Evolutionary conservation across 2,797 vertebrate genomes (phyloP).

Genomic region (Spinus olivaceus): DNA sequence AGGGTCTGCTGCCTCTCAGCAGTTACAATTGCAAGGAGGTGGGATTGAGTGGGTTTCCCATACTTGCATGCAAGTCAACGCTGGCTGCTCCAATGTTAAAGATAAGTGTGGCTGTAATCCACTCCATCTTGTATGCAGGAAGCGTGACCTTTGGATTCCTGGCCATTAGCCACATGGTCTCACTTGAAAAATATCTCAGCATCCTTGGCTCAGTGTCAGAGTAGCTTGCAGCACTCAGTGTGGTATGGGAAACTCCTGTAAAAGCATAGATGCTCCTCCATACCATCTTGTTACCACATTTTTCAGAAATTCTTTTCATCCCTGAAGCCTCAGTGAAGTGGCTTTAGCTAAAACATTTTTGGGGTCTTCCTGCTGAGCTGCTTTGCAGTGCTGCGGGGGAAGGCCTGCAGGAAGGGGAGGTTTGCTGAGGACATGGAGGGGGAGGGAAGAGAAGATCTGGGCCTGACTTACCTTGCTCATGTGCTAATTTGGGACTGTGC

Average conservation of each 20-base stretch:
- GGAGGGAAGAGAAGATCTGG: constrained; percentile 26
- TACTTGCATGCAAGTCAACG: neutral
- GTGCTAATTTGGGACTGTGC: constrained; percentile 32
- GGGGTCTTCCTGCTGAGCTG: neutral
- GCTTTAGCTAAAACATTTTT: neutral
- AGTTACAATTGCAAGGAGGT: neutral
- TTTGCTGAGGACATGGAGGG: constrained; percentile 7
- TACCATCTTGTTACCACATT: neutral
- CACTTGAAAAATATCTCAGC: constrained; percentile 38
- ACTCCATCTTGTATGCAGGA: neutral
- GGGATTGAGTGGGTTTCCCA: neutral
- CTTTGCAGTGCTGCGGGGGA: neutral
- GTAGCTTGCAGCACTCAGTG: neutral
- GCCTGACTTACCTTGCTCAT: constrained; percentile 4
- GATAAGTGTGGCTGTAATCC: constrained; percentile 25
- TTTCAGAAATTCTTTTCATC: neutral
- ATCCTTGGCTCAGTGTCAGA: constrained; percentile 41
- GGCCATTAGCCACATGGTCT: constrained; percentile 23
- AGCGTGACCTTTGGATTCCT: constrained; percentile 46
- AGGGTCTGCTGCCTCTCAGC: neutral
- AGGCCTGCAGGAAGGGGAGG: constrained; percentile 16
- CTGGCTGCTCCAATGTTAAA: neutral
- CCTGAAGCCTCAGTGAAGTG: neutral
- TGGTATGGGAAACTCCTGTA: constrained; percentile 22
- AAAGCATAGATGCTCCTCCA: neutral